Base-by-base conservation (phyloP, 2,888 invertebrate species). In the Tipula lateralis region DNA sequence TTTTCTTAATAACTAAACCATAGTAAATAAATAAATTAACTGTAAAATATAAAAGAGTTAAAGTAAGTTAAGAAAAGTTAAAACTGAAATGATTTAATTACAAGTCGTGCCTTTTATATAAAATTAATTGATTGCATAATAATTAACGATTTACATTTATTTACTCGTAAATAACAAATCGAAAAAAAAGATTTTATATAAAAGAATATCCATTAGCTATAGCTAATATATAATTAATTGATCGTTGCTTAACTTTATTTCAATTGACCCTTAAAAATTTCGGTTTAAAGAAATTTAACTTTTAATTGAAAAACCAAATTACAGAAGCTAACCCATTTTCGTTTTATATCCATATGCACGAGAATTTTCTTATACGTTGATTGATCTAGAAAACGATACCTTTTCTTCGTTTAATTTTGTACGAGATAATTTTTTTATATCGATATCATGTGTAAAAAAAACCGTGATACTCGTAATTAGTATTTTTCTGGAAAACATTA, bases 51-150 rank as follows among this genome's bases (percentile, higher is more conserved):
- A 9, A 66, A 66, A 66, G 19, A 24, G 24, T 66, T 66, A 66
- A 24, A 24, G 66, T 66, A 66, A 24, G 24, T 9, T 9, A 66
- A 66, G 24, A 24, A 50, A 66, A 66, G n/a, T n/a, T n/a, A n/a
- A n/a, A n/a, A n/a, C n/a, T n/a, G n/a, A n/a, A 66, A 66, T 66
- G 66, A 66, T 66, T 66, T 66, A 66, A 66, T 66, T 66, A 24
- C 66, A 66, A 66, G 24, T 66, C 66, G 66, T 66, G 66, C 66
- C 19, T 19, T 66, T 66, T 24, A 66, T 24, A 66, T 66, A 66
- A 66, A 66, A 66, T 66, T 66, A 66, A 66, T 66, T 66, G 66
- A 66, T 66, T 66, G 66, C 66, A 66, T 66, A 66, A 66, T 66
- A 66, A 66, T 66, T 66, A 66, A 24, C 66, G 66, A 66, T 66